phyloP scores from a whole-genome alignment of 2,797 vertebrate genomes.

The Chanos chanos region DNA sequence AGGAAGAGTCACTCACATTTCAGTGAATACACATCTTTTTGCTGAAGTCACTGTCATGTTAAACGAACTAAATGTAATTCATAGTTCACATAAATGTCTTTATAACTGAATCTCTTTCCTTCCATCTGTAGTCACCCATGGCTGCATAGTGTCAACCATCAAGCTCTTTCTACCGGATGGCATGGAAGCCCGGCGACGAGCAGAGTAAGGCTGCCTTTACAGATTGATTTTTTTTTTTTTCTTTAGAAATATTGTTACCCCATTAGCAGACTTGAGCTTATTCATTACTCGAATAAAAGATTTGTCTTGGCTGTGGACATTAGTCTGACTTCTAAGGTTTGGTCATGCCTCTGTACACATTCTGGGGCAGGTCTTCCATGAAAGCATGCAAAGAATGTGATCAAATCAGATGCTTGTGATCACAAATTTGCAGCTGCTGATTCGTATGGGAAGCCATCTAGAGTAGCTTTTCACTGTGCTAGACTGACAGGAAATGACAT shows the following conservation, averaged over 20 bases:
- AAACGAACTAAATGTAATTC: background rate
- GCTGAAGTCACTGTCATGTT: too few species aligned
- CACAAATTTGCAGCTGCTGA: background rate
- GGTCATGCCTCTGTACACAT: background rate
- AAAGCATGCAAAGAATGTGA: conserved; percentile 8
- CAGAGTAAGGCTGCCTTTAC: conserved; percentile 83
- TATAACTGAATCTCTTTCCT: conserved; percentile 21
- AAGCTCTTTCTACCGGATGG: conserved; percentile 99
- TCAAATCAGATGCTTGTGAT: background rate
- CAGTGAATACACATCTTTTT: too few species aligned
- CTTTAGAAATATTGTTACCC: background rate
- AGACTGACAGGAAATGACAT: background rate
- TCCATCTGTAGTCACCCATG: conserved; percentile 90
- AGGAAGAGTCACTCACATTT: too few species aligned
- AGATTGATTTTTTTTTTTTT: too few species aligned
- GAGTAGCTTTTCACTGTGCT: background rate
- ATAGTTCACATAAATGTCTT: background rate
- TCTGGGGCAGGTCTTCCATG: background rate
- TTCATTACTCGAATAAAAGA: background rate
- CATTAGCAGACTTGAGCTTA: background rate
- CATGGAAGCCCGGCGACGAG: conserved; percentile 92
- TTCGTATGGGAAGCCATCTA: background rate
- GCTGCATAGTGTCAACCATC: conserved; percentile 98
- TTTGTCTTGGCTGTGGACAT: background rate
- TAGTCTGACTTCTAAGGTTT: background rate